These are phyloP conservation scores for Eulemur rubriventer DNA, from an alignment of 2,797 vertebrate species.

Conservation along the genomic window DNA sequence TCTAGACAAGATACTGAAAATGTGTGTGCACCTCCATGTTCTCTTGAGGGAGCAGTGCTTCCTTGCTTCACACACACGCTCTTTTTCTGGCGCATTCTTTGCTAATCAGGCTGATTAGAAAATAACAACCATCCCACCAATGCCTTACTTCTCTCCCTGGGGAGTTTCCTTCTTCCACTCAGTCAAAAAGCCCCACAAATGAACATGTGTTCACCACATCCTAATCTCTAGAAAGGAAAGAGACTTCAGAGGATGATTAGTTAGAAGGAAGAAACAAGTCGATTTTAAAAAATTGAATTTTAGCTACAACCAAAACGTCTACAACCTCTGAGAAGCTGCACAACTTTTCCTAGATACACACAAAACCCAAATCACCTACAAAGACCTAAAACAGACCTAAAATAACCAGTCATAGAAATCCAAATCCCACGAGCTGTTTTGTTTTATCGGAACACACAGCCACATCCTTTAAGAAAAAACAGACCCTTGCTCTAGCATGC, in stretches of 20 bases:
- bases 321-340: background rate
- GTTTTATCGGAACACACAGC: background rate
- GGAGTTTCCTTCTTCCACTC: background rate
- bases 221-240: background rate
- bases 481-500: background rate
- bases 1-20: background rate
- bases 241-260: background rate
- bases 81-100: no score
- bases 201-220: background rate
- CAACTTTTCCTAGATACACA: background rate
- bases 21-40: rapidly evolving
- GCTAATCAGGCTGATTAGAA: background rate
- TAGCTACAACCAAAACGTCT: background rate
- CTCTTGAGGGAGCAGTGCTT: background rate
- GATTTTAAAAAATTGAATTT: background rate
- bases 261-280: background rate
- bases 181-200: background rate
- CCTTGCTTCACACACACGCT: rapidly evolving
- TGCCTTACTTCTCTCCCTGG: background rate
- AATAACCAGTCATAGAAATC: no score
- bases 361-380: background rate
- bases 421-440: background rate
- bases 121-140: background rate
- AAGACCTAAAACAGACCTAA: background rate
- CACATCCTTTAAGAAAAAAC: background rate